Percentiles rank a stretch among this genome's conserved stretches.
These are phyloP conservation scores for Fukomys damarensis DNA, from an alignment of 2,113 vertebrate genomes.

Conservation along the genomic window DNA sequence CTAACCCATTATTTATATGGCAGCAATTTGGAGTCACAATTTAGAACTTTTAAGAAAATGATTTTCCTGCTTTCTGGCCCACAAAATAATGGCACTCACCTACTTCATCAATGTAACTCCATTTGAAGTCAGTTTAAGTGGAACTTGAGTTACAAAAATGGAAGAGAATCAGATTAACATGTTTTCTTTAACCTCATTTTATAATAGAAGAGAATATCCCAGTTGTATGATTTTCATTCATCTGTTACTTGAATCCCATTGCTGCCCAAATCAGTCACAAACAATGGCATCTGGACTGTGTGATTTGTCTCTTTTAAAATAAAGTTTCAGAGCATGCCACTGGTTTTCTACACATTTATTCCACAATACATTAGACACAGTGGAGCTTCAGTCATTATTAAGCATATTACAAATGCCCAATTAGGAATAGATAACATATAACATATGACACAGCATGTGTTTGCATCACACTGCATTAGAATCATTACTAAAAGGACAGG, in stretches of 20 bases:
- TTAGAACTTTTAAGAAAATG: conserved; percentile 66
- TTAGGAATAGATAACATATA: conserved; percentile 71
- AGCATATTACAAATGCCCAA: conserved; percentile 74
- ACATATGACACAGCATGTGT: conserved; percentile 72
- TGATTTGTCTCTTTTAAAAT: conserved; percentile 67
- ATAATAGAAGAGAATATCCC: conserved; percentile 16
- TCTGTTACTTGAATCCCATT: conserved; percentile 44
- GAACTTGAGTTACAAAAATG: background rate
- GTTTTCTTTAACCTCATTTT: conserved; percentile 56
- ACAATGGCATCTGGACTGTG: background rate
- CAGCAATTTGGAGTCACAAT: conserved; percentile 62
- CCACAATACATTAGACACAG: conserved; percentile 76
- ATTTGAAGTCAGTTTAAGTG: conserved; percentile 52
- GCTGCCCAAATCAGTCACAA: conserved; percentile 48
- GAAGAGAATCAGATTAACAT: conserved; percentile 36
- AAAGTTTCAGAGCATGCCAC: conserved; percentile 68
- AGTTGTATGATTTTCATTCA: conserved; percentile 68
- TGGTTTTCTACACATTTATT: conserved; percentile 76
- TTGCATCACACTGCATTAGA: conserved; percentile 67
- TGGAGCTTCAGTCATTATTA: conserved; percentile 74
- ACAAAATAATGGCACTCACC: conserved; percentile 4
- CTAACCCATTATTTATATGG: conserved; percentile 56
- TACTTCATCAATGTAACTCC: conserved; percentile 51
- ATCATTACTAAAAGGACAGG: conserved; percentile 46
- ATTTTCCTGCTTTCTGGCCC: conserved; percentile 58